Percentiles rank a stretch among this genome's conserved stretches.
Conservation (phyloP, 2,888 invertebrate species). For the Diachrysia chrysitis region DNA sequence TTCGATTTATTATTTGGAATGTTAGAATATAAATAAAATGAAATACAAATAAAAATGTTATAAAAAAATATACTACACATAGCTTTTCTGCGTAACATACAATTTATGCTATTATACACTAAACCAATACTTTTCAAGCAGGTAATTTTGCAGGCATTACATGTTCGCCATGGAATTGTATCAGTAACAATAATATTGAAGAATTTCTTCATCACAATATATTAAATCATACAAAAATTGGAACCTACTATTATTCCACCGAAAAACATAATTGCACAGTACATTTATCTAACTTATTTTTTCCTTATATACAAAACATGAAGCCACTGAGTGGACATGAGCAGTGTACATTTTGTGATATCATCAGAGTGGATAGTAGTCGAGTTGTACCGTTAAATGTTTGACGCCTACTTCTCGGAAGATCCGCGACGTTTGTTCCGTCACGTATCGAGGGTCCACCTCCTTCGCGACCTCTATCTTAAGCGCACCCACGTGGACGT, state of each 20-base stretch:
- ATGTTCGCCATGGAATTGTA: constrained; percentile 40
- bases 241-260: constrained; percentile 48
- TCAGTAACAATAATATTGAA: constrained; percentile 33
- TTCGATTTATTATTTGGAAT: constrained; percentile 53
- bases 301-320: constrained; percentile 62
- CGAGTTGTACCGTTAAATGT: constrained; percentile 97
- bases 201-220: constrained; percentile 45
- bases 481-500: constrained; percentile 96
- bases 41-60: constrained; percentile 52
- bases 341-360: constrained; percentile 54
- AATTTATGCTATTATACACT: constrained; percentile 48
- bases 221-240: constrained; percentile 55
- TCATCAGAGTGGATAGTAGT: constrained; percentile 92
- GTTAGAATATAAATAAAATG: constrained; percentile 54
- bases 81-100: constrained; percentile 35
- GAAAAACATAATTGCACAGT: constrained; percentile 62
- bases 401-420: constrained; percentile 97
- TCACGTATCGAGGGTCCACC: constrained; percentile 97
- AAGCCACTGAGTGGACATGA: constrained; percentile 55
- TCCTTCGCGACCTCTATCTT: constrained; percentile 98
- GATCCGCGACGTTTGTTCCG: constrained; percentile 97
- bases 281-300: constrained; percentile 59
- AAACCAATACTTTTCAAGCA: constrained; percentile 53
- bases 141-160: constrained; percentile 49
- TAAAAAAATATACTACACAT: constrained; percentile 57